phyloP scores from a whole-genome alignment of 2,797 vertebrate species.

The Hephaestus fuliginosus region DNA sequence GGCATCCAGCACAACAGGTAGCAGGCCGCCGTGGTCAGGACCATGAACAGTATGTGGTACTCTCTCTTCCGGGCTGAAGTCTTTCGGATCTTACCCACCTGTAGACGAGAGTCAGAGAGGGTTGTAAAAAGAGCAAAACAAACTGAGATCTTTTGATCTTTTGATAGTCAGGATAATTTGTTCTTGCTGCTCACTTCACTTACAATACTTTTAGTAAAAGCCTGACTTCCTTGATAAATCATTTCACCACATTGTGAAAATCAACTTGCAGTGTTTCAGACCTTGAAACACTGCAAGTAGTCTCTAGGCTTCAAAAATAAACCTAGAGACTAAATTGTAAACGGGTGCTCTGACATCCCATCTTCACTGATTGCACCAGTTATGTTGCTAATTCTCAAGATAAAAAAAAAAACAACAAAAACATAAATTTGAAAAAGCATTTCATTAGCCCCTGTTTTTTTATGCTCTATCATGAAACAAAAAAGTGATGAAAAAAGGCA shows the following conservation, averaged over 20 bases:
- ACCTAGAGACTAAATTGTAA: neutral
- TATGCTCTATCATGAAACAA: neutral
- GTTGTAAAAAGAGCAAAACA: neutral
- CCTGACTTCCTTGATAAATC: neutral
- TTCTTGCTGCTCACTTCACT: neutral
- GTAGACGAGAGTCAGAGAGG: conserved; percentile 7
- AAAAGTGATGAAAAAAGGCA: neutral
- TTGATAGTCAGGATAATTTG: neutral
- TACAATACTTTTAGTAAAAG: neutral
- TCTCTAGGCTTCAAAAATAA: neutral
- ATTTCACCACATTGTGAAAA: neutral
- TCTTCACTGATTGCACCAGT: neutral
- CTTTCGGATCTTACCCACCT: conserved; percentile 90
- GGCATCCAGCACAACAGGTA: conserved; percentile 91
- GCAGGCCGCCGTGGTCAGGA: conserved; percentile 88
- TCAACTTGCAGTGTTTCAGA: neutral
- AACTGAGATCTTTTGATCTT: neutral
- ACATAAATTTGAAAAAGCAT: neutral
- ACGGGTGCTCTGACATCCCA: neutral
- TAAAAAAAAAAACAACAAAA: neutral
- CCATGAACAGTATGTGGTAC: conserved; percentile 90
- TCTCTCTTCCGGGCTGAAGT: conserved; percentile 87
- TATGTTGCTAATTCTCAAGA: neutral
- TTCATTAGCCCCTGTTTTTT: neutral
- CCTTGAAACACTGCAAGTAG: no score